Evolutionary conservation across 1,140 invertebrate genomes (phyloP).

Genomic region (Harpegnathos saltator): DNA sequence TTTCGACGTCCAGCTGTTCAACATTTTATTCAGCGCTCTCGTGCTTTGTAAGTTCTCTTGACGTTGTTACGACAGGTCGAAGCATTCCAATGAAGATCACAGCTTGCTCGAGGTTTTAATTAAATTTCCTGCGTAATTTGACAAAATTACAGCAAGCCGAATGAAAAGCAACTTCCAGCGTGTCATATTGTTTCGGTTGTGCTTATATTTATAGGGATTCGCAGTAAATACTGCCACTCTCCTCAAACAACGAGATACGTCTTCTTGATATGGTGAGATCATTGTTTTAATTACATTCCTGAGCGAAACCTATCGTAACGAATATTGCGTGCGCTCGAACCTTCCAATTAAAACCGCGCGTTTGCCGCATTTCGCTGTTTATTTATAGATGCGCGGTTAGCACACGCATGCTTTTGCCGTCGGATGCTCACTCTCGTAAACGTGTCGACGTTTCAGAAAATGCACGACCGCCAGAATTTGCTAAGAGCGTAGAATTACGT

Average conservation of each 20-base stretch:
- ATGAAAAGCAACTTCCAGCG: not conserved
- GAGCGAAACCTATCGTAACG: slow-evolving; percentile 75
- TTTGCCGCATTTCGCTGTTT: slow-evolving; percentile 78
- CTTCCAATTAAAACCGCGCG: slow-evolving; percentile 79
- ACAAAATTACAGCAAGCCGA: not conserved
- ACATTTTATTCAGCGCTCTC: not conserved
- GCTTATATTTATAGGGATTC: not conserved
- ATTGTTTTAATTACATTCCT: slow-evolving; percentile 77
- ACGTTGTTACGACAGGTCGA: not conserved
- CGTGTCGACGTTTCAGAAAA: slow-evolving; percentile 76
- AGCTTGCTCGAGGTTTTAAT: not conserved
- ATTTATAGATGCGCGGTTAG: slow-evolving; percentile 73
- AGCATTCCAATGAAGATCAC: not conserved
- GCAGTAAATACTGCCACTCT: slow-evolving; percentile 3
- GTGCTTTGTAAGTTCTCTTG: not conserved
- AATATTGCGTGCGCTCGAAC: slow-evolving; percentile 76
- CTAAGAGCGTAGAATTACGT: slow-evolving; percentile 74
- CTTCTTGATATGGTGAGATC: slow-evolving; percentile 70
- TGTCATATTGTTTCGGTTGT: not conserved
- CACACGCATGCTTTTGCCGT: slow-evolving; percentile 73
- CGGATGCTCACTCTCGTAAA: slow-evolving; percentile 75
- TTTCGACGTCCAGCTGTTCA: not conserved
- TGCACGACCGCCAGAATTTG: slow-evolving; percentile 73
- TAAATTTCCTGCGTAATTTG: not conserved
- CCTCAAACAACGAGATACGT: slow-evolving; percentile 30